These are phyloP conservation scores for Cryptosula pallasiana DNA, from an alignment of 2,888 invertebrate genomes.

Conservation along the genomic window DNA sequence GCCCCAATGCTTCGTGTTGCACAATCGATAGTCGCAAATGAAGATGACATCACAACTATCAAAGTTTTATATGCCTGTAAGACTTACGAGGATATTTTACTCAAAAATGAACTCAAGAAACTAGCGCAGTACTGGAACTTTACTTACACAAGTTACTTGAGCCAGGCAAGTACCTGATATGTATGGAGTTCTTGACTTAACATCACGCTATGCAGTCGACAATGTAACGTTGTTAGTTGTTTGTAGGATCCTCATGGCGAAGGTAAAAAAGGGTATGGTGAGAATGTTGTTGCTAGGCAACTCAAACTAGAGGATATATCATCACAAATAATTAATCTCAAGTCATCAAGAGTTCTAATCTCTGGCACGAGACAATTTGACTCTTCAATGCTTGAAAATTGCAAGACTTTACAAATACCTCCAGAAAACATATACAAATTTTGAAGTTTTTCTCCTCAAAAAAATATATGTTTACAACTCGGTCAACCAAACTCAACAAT, in stretches of 20 bases:
- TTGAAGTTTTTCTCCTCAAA: too few relatives aligned
- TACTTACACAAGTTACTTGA: slow-evolving; percentile 61
- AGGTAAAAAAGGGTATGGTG: slow-evolving; percentile 33
- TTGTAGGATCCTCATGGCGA: background rate
- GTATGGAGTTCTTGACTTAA: too few relatives aligned
- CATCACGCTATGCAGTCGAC: too few relatives aligned
- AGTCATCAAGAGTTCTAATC: slow-evolving; percentile 54
- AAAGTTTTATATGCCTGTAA: slow-evolving; percentile 63
- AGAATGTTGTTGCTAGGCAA: slow-evolving; percentile 33
- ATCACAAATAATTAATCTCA: background rate
- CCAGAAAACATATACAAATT: slow-evolving; percentile 34
- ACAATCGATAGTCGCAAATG: slow-evolving; percentile 61
- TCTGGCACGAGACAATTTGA: slow-evolving; percentile 64
- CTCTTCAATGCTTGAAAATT: slow-evolving; percentile 53
- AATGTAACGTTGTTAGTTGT: too few relatives aligned
- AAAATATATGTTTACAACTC: too few relatives aligned
- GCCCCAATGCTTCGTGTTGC: slow-evolving; percentile 67
- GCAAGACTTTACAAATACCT: slow-evolving; percentile 30
- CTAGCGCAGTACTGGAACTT: slow-evolving; percentile 71
- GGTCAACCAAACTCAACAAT: too few relatives aligned
- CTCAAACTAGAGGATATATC: slow-evolving; percentile 28
- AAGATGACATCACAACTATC: slow-evolving; percentile 64
- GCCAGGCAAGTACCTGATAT: slow-evolving; percentile 49
- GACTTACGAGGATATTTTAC: slow-evolving; percentile 59
- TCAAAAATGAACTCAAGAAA: slow-evolving; percentile 62